These are phyloP conservation scores for Lacerta viridis DNA, from an alignment of 2,797 vertebrate genomes.

Conservation along the genomic window DNA sequence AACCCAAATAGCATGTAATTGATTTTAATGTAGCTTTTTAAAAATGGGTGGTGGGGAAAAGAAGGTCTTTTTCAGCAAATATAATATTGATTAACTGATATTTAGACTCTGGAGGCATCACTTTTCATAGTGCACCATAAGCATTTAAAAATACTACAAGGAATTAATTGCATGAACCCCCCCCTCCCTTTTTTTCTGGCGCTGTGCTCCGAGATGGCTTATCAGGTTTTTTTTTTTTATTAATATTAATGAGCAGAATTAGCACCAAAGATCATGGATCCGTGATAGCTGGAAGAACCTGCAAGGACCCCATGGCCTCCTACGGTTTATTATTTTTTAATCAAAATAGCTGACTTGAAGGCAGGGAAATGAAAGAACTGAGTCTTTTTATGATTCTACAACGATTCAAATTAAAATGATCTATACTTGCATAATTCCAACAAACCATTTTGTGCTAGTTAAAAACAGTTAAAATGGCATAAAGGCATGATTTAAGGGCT, in stretches of 20 bases:
- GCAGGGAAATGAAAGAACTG: constrained; percentile 81
- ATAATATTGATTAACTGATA: constrained; percentile 81
- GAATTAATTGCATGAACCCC: constrained; percentile 78
- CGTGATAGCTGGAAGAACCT: constrained; percentile 76
- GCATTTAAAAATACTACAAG: constrained; percentile 81
- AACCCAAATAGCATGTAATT: constrained; percentile 10
- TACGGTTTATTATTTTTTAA: constrained; percentile 86
- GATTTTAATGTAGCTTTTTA: constrained; percentile 56
- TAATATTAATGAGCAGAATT: constrained; percentile 85
- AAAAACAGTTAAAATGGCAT: constrained; percentile 84
- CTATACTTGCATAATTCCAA: constrained; percentile 81
- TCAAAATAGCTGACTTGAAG: constrained; percentile 84
- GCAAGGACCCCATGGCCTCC: constrained; percentile 78
- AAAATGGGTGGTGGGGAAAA: constrained; percentile 54
- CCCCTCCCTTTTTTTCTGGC: constrained; percentile 37
- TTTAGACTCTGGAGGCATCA: constrained; percentile 72
- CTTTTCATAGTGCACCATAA: constrained; percentile 81
- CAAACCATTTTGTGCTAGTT: constrained; percentile 81
- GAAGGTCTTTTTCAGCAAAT: constrained; percentile 69
- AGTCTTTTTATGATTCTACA: constrained; percentile 82
- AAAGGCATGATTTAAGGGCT: constrained; percentile 79
- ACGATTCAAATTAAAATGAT: constrained; percentile 85
- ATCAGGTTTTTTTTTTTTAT: constrained; percentile 73
- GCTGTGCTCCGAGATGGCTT: constrained; percentile 75
- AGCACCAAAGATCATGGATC: constrained; percentile 81